Evolutionary conservation across 2,888 invertebrate species (phyloP).

Genomic region (Tetramorium bicarinatum): DNA sequence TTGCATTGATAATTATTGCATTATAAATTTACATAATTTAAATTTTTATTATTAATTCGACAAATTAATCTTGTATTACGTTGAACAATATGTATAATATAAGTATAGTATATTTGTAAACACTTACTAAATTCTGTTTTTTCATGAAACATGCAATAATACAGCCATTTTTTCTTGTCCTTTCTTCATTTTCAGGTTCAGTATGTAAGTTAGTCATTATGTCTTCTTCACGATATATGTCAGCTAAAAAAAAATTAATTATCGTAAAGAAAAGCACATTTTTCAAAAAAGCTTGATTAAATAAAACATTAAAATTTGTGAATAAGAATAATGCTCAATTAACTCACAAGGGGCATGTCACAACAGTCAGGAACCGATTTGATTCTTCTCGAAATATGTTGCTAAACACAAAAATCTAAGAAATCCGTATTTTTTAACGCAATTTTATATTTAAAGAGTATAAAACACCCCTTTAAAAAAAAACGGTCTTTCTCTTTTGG

Average conservation of each 20-base stretch:
- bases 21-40: not conserved
- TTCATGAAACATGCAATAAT: not conserved
- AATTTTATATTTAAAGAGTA: too few relatives aligned
- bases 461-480: too few relatives aligned
- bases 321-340: not conserved
- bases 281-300: not conserved
- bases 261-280: not conserved
- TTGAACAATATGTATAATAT: not conserved
- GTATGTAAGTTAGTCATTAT: not conserved
- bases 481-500: too few relatives aligned
- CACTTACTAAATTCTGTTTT: conserved; percentile 4
- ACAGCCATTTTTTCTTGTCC: conserved; percentile 1
- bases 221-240: not conserved
- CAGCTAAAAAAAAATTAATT: not conserved
- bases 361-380: too few relatives aligned
- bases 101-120: not conserved
- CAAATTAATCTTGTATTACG: not conserved
- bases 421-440: too few relatives aligned
- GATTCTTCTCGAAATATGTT: too few relatives aligned
- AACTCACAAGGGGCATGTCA: not conserved
- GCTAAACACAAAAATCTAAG: too few relatives aligned
- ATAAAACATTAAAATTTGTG: not conserved
- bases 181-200: conserved; percentile 18
- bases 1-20: not conserved
- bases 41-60: not conserved